phyloP scores from a whole-genome alignment of 2,113 vertebrate species.

The Noturus placidus region DNA sequence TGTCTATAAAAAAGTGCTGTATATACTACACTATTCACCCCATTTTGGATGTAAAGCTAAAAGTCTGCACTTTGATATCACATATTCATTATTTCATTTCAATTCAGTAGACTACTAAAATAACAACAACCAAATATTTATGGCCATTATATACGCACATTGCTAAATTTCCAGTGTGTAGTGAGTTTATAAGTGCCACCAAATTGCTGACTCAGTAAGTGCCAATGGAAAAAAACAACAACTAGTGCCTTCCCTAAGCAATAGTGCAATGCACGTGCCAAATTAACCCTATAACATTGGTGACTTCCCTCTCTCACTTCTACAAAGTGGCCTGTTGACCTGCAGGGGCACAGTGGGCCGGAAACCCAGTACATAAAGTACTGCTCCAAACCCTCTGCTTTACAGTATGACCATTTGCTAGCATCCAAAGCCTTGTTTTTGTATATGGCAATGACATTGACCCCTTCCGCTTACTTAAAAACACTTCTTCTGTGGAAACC shows the following conservation, averaged over 20 bases:
- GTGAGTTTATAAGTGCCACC: neutral
- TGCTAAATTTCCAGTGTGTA: neutral
- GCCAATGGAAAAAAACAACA: neutral
- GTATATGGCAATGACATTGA: constrained; percentile 27
- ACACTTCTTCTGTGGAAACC: constrained; percentile 63
- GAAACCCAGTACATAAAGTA: constrained; percentile 37
- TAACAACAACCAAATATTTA: neutral
- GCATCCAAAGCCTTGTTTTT: constrained; percentile 25
- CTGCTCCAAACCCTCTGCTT: constrained; percentile 59
- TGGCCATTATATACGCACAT: neutral
- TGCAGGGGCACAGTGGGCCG: constrained; percentile 57
- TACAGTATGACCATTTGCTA: constrained; percentile 49
- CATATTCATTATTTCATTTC: neutral
- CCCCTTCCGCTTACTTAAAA: constrained; percentile 72
- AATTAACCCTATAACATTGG: constrained; percentile 53
- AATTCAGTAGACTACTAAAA: neutral
- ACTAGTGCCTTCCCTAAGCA: constrained; percentile 34
- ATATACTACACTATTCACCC: neutral
- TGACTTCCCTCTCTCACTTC: constrained; percentile 79
- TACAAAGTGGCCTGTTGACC: constrained; percentile 69
- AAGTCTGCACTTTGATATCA: neutral
- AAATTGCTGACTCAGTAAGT: constrained; percentile 35
- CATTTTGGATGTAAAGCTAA: neutral
- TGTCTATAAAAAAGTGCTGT: neutral
- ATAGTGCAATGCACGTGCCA: constrained; percentile 61